A percentile compares a stretch with the other conserved stretches of the same genome.
These are phyloP conservation scores for Onthophagus taurus DNA, from an alignment of 1,140 invertebrate species.

Conservation along the genomic window DNA sequence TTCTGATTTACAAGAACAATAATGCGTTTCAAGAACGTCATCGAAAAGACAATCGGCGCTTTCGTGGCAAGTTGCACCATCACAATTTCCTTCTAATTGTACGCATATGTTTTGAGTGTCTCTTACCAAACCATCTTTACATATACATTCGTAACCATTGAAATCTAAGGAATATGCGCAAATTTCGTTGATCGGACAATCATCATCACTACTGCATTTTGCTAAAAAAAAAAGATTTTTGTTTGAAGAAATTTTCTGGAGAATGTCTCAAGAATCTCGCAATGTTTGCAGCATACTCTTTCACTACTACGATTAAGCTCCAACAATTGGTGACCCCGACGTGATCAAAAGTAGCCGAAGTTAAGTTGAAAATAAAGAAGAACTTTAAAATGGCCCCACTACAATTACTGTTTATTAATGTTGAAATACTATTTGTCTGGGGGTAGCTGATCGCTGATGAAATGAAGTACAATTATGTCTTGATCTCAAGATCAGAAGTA, in stretches of 20 bases:
- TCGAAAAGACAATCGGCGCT: constrained; percentile 53
- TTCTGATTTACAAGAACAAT: constrained; percentile 68
- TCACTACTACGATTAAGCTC: no score
- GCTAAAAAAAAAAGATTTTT: constrained; percentile 16
- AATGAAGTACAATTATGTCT: no score
- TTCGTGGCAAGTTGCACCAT: constrained; percentile 46
- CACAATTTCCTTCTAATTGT: constrained; percentile 43
- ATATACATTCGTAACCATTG: constrained; percentile 59
- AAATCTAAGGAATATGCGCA: constrained; percentile 54
- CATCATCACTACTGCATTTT: constrained; percentile 51
- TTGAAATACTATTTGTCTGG: no score
- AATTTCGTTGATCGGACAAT: constrained; percentile 67
- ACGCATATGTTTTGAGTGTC: constrained; percentile 51
- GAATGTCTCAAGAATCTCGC: no score
- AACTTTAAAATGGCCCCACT: no score
- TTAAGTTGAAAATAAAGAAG: no score
- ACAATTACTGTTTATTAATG: no score
- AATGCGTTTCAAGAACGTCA: constrained; percentile 43
- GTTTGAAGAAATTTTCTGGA: neutral
- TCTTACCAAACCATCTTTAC: constrained; percentile 46
- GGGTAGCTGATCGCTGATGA: no score
- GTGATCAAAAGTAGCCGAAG: no score
- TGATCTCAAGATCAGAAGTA: no score
- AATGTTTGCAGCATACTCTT: no score
- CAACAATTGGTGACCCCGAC: no score